Evolutionary conservation across 2,888 invertebrate genomes (phyloP).

Genomic region (Marasmarcha lunaedactyla): DNA sequence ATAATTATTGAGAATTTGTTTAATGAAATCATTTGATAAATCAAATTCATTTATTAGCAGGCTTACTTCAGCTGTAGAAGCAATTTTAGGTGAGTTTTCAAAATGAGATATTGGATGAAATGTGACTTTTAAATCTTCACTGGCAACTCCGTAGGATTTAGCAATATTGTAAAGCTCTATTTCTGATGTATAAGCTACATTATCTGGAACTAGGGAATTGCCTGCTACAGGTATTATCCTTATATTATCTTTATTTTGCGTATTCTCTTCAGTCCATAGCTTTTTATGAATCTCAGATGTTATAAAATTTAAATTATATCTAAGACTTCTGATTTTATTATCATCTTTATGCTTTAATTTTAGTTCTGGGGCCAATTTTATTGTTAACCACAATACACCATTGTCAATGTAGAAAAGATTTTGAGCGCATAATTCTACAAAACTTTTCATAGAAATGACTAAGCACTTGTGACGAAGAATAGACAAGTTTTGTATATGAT

Average conservation of each 20-base stretch:
- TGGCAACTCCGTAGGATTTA: conserved; percentile 32
- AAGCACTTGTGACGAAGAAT: conserved; percentile 45
- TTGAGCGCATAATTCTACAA: conserved; percentile 46
- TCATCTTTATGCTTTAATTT: conserved; percentile 29
- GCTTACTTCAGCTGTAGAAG: conserved; percentile 44
- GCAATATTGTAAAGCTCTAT: conserved; percentile 42
- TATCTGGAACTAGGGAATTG: conserved; percentile 31
- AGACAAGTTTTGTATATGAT: conserved; percentile 27
- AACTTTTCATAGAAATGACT: conserved; percentile 45
- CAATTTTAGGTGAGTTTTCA: conserved; percentile 51
- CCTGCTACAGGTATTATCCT: conserved; percentile 50
- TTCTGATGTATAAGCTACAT: conserved; percentile 38
- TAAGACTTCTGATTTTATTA: conserved; percentile 20
- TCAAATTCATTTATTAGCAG: conserved; percentile 52
- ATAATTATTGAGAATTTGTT: conserved; percentile 73
- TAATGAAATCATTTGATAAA: conserved; percentile 59
- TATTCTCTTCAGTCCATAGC: conserved; percentile 31
- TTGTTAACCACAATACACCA: conserved; percentile 49
- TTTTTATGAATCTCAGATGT: conserved; percentile 50
- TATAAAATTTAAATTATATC: conserved; percentile 36
- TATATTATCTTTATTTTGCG: conserved; percentile 27
- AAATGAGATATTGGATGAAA: conserved; percentile 46
- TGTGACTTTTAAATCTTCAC: conserved; percentile 29
- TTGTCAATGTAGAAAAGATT: conserved; percentile 59
- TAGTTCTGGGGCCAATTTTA: conserved; percentile 34